These are phyloP conservation scores for Amblyteles armatorius DNA, from an alignment of 2,888 invertebrate genomes.

Conservation along the genomic window DNA sequence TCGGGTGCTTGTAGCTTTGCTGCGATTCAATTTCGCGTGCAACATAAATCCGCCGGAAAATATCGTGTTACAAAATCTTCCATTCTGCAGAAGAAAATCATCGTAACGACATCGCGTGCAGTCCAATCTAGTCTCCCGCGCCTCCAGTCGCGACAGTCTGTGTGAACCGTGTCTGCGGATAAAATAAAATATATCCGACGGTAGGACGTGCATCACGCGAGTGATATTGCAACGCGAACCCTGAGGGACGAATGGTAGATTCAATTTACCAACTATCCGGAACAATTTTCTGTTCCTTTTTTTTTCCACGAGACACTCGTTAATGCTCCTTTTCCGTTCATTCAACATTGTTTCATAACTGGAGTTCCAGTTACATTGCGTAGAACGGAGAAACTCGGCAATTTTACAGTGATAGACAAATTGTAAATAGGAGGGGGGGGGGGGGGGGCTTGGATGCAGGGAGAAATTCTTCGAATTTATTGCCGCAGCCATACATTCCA, in stretches of 20 bases:
- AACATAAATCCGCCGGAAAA: not conserved
- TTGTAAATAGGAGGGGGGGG: not conserved
- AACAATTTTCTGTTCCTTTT: not conserved
- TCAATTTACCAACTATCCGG: not conserved
- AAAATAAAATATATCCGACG: not conserved
- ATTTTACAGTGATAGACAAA: not conserved
- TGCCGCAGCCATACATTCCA: not conserved
- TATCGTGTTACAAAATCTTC: constrained; percentile 20
- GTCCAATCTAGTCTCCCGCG: not conserved
- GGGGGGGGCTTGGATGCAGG: not conserved
- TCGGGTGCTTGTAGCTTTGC: not conserved
- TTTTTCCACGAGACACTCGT: not conserved
- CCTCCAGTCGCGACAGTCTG: not conserved
- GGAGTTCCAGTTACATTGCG: not conserved
- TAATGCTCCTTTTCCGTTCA: not conserved
- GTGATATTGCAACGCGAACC: not conserved
- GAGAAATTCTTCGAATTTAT: not conserved
- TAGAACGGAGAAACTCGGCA: not conserved
- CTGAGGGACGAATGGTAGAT: not conserved
- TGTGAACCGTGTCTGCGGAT: not conserved
- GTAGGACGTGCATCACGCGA: not conserved
- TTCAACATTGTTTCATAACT: not conserved
- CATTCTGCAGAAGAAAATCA: not conserved
- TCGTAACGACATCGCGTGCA: constrained; percentile 25
- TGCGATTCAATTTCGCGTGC: not conserved